These are phyloP conservation scores for Eriocheir sinensis DNA, from an alignment of 1,140 invertebrate genomes.

Conservation along the genomic window DNA sequence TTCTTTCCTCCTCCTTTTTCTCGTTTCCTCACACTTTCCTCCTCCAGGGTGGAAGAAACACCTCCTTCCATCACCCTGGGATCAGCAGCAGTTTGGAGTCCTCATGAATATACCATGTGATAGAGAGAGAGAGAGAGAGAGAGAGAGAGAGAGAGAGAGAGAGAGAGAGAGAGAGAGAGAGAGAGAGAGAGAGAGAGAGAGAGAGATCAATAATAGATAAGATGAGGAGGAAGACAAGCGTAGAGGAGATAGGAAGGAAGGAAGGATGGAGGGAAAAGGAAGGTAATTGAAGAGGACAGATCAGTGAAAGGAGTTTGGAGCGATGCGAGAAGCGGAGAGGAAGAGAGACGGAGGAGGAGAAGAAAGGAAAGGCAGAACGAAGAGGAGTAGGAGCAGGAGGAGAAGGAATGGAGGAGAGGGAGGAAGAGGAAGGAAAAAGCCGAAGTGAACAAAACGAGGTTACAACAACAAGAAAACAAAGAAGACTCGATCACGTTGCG, in stretches of 20 bases:
- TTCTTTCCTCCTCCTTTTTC: too few relatives aligned
- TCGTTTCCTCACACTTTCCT: too few relatives aligned
- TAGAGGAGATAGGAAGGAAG: neutral
- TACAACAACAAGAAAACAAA: neutral
- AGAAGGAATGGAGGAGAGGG: too few relatives aligned
- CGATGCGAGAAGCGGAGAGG: neutral
- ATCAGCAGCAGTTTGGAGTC: too few relatives aligned
- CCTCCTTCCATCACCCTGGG: too few relatives aligned
- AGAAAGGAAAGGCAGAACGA: neutral
- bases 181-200: slow-evolving; percentile 42
- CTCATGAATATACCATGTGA: too few relatives aligned
- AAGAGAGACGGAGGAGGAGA: neutral
- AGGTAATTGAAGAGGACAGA: neutral
- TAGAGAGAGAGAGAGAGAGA: slow-evolving; percentile 35
- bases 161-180: slow-evolving; percentile 17
- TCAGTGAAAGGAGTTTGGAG: too few relatives aligned
- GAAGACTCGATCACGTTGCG: neutral
- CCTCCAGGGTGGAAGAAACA: too few relatives aligned
- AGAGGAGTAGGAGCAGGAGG: neutral
- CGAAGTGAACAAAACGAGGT: too few relatives aligned
- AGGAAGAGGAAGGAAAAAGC: neutral
- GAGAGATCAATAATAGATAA: neutral
- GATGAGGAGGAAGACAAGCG: neutral
- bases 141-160: slow-evolving; percentile 32
- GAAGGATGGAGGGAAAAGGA: neutral